Conservation (phyloP, 2,888 invertebrate genomes). For the Galeruca laticollis region DNA sequence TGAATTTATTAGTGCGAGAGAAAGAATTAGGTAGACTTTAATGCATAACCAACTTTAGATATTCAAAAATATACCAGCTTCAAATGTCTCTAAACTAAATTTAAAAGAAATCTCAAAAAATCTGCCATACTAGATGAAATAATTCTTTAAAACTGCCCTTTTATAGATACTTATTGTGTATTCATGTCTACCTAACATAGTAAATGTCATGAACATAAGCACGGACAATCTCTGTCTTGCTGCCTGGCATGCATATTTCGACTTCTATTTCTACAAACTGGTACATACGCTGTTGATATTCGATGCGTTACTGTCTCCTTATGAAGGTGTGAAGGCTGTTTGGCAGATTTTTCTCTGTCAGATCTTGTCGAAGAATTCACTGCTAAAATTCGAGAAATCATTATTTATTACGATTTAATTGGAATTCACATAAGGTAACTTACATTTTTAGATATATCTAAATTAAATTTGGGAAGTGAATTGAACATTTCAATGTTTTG, state of each 20-base stretch:
- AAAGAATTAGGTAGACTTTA: too few relatives aligned
- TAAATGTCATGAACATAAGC: constrained; percentile 65
- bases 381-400: constrained; percentile 42
- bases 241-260: constrained; percentile 56
- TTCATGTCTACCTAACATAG: constrained; percentile 61
- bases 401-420: too few relatives aligned
- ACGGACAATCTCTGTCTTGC: constrained; percentile 61
- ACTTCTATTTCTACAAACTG: constrained; percentile 62
- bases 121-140: constrained; percentile 21
- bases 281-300: constrained; percentile 66
- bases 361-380: constrained; percentile 49
- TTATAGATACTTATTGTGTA: constrained; percentile 54
- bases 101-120: not conserved
- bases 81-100: not conserved
- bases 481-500: too few relatives aligned
- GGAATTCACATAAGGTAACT: too few relatives aligned
- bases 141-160: not conserved
- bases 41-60: too few relatives aligned
- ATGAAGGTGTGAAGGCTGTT: constrained; percentile 35
- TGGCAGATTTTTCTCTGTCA: constrained; percentile 47
- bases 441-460: too few relatives aligned
- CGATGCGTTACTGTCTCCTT: constrained; percentile 60
- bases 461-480: too few relatives aligned
- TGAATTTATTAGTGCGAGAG: too few relatives aligned
- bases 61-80: too few relatives aligned